Base-by-base conservation (phyloP, 2,797 vertebrate species). In the Ficedula albicollis region DNA sequence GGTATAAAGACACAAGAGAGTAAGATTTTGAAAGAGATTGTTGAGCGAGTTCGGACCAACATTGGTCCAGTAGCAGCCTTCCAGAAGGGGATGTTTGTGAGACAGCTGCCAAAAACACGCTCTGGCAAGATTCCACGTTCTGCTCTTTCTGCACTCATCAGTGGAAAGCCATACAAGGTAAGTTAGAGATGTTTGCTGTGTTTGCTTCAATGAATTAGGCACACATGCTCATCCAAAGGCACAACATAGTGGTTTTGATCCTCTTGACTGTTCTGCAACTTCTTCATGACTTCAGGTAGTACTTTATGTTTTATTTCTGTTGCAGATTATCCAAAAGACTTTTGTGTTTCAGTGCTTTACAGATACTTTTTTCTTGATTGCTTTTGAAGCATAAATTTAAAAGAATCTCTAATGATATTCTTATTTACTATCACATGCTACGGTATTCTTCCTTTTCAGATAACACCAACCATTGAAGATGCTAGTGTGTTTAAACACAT, bases 51-150 rank as follows among this genome's bases (percentile, higher is more conserved):
- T 75, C 98, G 99, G 87, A 98, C 98, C 77, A 98, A 72, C 78
- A 97, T 99, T n/a, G 99, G 99, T 20, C 99, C 99, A 0, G 99
- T 99, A 23, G 99, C 99, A 30, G 99, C 99, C 56, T 99, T 99
- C 87, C 98, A 97, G 96, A 99, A 98, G 69, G 98, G 98, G 3
- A 90, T 99, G 29, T 99, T 99, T 88, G 99, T 99, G 59, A 94
- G 94, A 11, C 98, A 97, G 44, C 94, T 99, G 43, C 99, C 99
- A 6, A 99, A 99, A 97, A 99, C 99, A 0, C 98, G 99, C 52
- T 99, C 99, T 2, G 99, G 99, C 66, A 99, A 99, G 97, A 99
- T 99, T 68, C 99, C 99, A 8, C 98, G 99, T 44, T 98, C 99
- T 4, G 90, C 98, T 69, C 97, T 99, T 15, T 98, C 98, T 64